These are phyloP conservation scores for Eupsittula cactorum DNA, from an alignment of 2,113 vertebrate species.

Conservation along the genomic window DNA sequence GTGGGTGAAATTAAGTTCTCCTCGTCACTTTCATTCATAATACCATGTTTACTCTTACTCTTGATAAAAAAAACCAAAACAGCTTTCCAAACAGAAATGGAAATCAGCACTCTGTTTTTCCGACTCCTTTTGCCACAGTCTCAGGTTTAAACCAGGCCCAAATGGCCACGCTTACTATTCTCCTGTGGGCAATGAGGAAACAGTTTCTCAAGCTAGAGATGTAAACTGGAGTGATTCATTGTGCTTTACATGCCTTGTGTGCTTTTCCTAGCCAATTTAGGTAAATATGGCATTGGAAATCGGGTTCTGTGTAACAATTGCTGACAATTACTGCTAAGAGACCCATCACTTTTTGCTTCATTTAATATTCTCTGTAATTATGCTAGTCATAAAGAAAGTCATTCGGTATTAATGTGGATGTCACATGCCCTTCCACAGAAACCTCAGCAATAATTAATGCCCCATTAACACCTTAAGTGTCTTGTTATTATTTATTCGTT, in stretches of 20 bases:
- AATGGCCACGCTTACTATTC: conserved; percentile 3
- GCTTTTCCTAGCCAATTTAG: conserved; percentile 18
- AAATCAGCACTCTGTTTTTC: neutral
- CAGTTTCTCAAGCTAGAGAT: conserved; percentile 31
- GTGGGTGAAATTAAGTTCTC: neutral
- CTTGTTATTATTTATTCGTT: conserved; percentile 66
- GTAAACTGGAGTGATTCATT: conserved; percentile 51
- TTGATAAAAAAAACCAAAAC: neutral
- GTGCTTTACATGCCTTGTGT: neutral
- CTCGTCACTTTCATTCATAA: neutral
- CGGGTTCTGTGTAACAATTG: neutral
- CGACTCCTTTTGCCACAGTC: neutral
- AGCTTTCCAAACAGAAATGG: neutral
- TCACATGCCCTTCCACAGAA: neutral
- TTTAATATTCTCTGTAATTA: conserved; percentile 55
- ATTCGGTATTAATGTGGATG: conserved; percentile 22
- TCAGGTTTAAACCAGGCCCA: conserved; percentile 24
- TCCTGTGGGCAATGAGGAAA: conserved; percentile 52
- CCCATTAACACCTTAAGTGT: conserved; percentile 63
- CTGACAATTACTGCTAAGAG: conserved; percentile 29
- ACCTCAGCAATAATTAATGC: conserved; percentile 69
- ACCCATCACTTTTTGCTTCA: conserved; percentile 38
- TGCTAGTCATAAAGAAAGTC: conserved; percentile 35
- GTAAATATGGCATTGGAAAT: neutral
- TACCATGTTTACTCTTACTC: neutral